Evolutionary conservation across 2,797 vertebrate species (phyloP).

Genomic region (Microchirus variegatus): DNA sequence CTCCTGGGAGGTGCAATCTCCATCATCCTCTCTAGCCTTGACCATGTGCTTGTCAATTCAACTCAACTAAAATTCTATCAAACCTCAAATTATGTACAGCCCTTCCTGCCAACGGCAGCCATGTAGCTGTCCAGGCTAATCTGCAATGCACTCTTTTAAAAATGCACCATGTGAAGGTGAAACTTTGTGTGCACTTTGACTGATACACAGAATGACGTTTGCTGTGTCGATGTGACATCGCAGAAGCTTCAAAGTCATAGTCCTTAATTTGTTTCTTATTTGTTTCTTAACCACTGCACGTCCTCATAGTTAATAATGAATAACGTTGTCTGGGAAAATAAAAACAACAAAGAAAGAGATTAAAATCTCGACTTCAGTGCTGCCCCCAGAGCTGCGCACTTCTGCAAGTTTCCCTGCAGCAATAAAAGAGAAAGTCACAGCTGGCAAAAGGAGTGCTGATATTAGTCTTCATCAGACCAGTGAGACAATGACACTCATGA

Average conservation of each 20-base stretch:
- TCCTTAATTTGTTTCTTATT: slow-evolving; percentile 5
- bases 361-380: slow-evolving; percentile 23
- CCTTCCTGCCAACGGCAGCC: slow-evolving; percentile 7
- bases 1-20: slow-evolving; percentile 37
- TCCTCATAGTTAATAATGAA: slow-evolving; percentile 17
- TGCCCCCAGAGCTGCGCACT: slow-evolving; percentile 38
- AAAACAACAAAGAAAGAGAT: too few species aligned
- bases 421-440: slow-evolving; percentile 61
- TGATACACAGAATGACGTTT: background rate
- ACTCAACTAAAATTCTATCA: slow-evolving; percentile 18
- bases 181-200: background rate
- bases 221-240: slow-evolving; percentile 3
- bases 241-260: background rate
- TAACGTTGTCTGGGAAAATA: too few species aligned
- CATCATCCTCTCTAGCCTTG: slow-evolving; percentile 51
- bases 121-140: slow-evolving; percentile 21
- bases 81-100: slow-evolving; percentile 15
- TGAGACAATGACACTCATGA: slow-evolving; percentile 79
- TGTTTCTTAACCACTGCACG: slow-evolving; percentile 13
- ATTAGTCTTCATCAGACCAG: slow-evolving; percentile 77
- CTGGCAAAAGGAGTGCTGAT: slow-evolving; percentile 51
- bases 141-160: slow-evolving; percentile 26
- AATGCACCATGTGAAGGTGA: background rate
- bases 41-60: slow-evolving; percentile 37
- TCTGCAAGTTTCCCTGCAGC: slow-evolving; percentile 59